A percentile compares a stretch with the other conserved stretches of the same genome.
Conservation (phyloP, 2,888 invertebrate genomes). For the Antheraea yamamai region DNA sequence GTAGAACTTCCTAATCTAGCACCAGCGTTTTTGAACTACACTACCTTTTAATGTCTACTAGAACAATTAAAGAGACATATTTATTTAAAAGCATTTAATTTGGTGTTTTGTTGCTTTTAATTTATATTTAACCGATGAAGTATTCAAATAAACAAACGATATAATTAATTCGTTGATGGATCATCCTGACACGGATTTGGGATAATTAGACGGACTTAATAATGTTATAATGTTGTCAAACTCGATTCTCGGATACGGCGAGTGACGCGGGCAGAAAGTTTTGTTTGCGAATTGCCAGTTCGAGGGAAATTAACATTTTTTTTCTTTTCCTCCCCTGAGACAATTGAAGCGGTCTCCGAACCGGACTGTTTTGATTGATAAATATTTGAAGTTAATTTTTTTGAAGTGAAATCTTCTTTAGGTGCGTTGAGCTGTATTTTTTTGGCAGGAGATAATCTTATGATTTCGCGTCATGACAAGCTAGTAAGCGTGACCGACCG, state of each 20-base stretch:
- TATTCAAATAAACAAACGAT: background rate
- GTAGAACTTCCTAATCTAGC: too few relatives aligned
- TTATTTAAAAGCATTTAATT: background rate
- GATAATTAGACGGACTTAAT: constrained; percentile 16
- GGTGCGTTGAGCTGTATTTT: too few relatives aligned
- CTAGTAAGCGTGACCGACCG: too few relatives aligned
- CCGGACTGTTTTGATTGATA: background rate
- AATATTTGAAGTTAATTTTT: background rate
- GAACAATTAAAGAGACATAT: too few relatives aligned
- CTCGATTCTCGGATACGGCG: constrained; percentile 23
- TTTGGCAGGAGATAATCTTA: too few relatives aligned
- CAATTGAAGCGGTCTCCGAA: constrained; percentile 26
- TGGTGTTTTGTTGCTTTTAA: background rate
- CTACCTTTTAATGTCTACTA: too few relatives aligned
- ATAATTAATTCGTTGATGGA: background rate
- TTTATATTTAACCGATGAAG: background rate
- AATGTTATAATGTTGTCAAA: constrained; percentile 19
- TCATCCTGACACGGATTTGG: background rate
- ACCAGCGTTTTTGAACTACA: too few relatives aligned
- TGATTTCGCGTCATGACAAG: too few relatives aligned
- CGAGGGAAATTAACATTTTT: constrained; percentile 37
- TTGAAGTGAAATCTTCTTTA: background rate
- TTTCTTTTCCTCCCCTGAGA: constrained; percentile 28
- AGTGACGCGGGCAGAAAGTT: constrained; percentile 28
- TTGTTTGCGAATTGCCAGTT: constrained; percentile 41